Base-by-base conservation (phyloP, 30 jellyfish, hydroid and myxozoan species). In the Calvadosia cruxmelitensis region DNA sequence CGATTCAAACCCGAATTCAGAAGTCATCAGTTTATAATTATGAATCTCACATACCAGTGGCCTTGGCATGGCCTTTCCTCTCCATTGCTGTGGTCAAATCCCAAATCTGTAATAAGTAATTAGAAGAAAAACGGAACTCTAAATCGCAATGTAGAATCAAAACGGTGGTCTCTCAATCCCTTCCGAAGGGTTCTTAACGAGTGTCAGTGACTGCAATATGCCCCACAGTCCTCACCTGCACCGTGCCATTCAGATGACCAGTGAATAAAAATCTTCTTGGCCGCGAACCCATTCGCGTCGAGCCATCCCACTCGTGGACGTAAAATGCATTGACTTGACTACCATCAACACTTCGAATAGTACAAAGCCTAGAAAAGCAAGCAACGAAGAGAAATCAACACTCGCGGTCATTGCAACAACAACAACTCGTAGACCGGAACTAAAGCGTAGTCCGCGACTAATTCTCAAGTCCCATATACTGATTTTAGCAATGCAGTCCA, bases 41-140 rank as follows among this genome's bases (percentile, higher is more conserved):
- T 7, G 61, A 48, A n/a, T 12, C 12, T 48, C n/a, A n/a, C 12
- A 7, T 20, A 16, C 91, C 57, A 64, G 82, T 94, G 94, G 13
- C 94, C 95, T 34, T 78, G 82, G 52, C 78, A 74, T 27, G 95
- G 36, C 28, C 66, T 42, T 42, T 75, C 20, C 88, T 82, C 52
- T 91, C 99, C 66, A 91, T 83, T 0, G 99, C 99, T 13, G 99
- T 91, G 29, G 99, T 80, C 27, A 91, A 64, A 72, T 91, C 99
- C 86, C 95, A 91, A 74, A 91, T 91, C 99, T 91, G 72, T 51
- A 50, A 69, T 33, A 67, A 67, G 52, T 2, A 29, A 52, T n/a
- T n/a, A n/a, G n/a, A n/a, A n/a, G n/a, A n/a, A n/a, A n/a, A n/a
- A n/a, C n/a, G n/a, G n/a, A n/a, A n/a, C n/a, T n/a, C n/a, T n/a